Base-by-base conservation (phyloP, 2,797 vertebrate species). In the Emydoidea blandingii region DNA sequence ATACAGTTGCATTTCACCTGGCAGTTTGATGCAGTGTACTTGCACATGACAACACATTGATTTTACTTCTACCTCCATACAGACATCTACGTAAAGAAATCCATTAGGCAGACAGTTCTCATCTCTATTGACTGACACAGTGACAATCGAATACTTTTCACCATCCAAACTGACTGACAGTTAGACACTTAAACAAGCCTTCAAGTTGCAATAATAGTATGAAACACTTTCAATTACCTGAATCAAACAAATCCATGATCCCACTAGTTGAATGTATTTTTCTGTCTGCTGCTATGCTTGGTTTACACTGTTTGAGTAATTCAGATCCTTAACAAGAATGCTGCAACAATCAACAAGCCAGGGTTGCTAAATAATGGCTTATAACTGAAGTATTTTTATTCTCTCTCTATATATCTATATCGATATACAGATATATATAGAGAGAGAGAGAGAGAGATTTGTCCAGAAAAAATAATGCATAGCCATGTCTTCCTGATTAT, bases 241-340 rank as follows among this genome's bases (percentile, higher is more conserved):
- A 99, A 99, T 99, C 99, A 99, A 99, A 99, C 99, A 99, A 99
- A 99, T 99, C 98, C 99, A 98, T 98, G 98, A 98, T 98, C 98
- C 98, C 97, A 98, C 98, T 97, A 98, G 98, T 97, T 98, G 98
- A 98, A 98, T 98, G 97, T 93, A 96, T 98, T 98, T 98, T 98
- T 98, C 98, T 98, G 97, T 97, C 98, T 97, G 98, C 98, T 97
- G 98, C 96, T 98, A 98, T 98, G 98, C 93, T 98, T 97, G 96
- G 97, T 98, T 98, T 98, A 98, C 97, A 97, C 81, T 97, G 96
- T 98, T 97, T 81, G 95, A 95, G 93, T 97, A 98, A 98, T 95
- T 97, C 85, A 97, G 95, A 96, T 91, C 94, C 91, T 94, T 96
- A 96, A 97, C 90, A 97, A 97, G 95, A 95, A 97, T 37, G 87